phyloP scores from a whole-genome alignment of 2,113 vertebrate species.

The Ascaphus truei region DNA sequence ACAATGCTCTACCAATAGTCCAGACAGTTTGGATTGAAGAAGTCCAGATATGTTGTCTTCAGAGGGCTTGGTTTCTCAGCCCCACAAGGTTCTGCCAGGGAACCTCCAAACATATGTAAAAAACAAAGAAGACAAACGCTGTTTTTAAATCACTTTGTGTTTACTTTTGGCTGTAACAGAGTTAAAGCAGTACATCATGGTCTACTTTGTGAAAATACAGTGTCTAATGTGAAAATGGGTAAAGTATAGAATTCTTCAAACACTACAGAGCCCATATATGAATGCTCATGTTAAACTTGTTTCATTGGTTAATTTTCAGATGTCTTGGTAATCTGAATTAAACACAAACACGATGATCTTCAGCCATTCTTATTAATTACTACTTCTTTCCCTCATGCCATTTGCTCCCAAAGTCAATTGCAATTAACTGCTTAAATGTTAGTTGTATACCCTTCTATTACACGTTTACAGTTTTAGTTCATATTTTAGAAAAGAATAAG shows the following conservation, averaged over 20 bases:
- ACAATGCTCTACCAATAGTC: too few relatives aligned
- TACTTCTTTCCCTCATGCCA: neutral
- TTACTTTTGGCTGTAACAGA: neutral
- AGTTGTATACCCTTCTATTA: too few relatives aligned
- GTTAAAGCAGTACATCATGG: neutral
- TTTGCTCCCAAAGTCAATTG: neutral
- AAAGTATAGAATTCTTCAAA: neutral
- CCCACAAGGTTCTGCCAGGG: too few relatives aligned
- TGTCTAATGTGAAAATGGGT: neutral
- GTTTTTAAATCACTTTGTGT: neutral
- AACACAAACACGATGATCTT: neutral
- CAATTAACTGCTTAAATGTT: conserved; percentile 4
- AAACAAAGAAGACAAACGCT: too few relatives aligned
- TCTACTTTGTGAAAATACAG: neutral
- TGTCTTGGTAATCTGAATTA: neutral
- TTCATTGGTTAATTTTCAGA: neutral
- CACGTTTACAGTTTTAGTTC: too few relatives aligned
- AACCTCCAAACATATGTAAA: too few relatives aligned
- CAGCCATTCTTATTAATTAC: neutral
- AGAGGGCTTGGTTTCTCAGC: too few relatives aligned
- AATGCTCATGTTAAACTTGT: neutral
- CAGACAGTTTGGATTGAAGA: too few relatives aligned
- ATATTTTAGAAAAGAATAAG: too few relatives aligned
- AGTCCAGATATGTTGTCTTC: too few relatives aligned
- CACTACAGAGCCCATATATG: neutral